Conservation (phyloP, 1,140 invertebrate genomes). For the Forficula auricularia region DNA sequence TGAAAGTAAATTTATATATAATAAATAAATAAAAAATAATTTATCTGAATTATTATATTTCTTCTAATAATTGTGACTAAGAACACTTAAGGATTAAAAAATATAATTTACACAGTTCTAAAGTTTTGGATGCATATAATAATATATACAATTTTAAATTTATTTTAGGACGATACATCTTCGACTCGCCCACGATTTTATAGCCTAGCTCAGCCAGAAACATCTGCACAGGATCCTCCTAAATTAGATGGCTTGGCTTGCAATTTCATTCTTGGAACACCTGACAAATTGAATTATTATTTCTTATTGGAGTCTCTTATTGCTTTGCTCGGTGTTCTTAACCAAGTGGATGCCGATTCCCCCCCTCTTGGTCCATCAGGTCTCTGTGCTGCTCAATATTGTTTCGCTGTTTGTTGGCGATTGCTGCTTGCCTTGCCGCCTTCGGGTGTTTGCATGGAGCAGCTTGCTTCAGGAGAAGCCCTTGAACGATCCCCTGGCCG, state of each 20-base stretch:
- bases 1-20: no score
- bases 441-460: constrained; percentile 68
- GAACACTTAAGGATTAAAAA: no score
- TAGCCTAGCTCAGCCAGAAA: constrained; percentile 53
- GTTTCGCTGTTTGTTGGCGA: constrained; percentile 74
- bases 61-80: no score
- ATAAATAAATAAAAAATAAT: no score
- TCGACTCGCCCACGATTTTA: constrained; percentile 79
- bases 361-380: constrained; percentile 24
- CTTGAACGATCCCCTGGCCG: constrained; percentile 30
- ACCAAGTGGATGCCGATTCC: no score
- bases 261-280: constrained; percentile 78
- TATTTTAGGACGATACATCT: constrained; percentile 34
- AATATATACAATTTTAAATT: no score
- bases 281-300: constrained; percentile 78
- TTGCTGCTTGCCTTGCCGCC: constrained; percentile 67
- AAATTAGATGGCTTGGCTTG: constrained; percentile 87
- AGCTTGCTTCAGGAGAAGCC: constrained; percentile 41
- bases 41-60: no score
- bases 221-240: constrained; percentile 61
- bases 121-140: no score
- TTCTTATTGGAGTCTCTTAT: constrained; percentile 70
- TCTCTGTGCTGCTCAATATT: constrained; percentile 74
- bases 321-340: constrained; percentile 14
- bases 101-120: no score